Percentiles rank a stretch among this genome's conserved stretches.
Conservation (phyloP, 2,113 vertebrate genomes). For the Natator depressus region DNA sequence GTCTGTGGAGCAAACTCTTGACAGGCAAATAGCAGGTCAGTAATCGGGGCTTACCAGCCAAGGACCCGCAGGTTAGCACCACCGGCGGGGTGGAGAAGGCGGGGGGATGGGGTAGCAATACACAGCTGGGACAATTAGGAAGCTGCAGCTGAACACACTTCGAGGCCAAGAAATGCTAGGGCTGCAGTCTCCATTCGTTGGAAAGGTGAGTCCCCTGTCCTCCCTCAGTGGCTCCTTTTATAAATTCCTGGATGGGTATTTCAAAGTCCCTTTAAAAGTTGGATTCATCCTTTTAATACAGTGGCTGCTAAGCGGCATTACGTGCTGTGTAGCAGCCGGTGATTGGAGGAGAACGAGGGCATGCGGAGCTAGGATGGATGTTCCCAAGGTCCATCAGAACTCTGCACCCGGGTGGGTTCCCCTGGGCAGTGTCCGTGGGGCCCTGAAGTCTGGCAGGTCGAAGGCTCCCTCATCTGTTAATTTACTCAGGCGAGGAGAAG, state of each 20-base stretch:
- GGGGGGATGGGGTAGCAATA: not conserved
- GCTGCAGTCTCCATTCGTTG: not conserved
- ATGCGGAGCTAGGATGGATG: accelerated
- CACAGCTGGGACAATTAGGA: not conserved
- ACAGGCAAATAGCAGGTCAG: conserved; percentile 86
- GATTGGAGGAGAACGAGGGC: not conserved
- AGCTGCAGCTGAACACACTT: not conserved
- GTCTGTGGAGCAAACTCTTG: conserved; percentile 77
- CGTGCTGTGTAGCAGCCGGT: not conserved
- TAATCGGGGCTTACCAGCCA: conserved; percentile 81
- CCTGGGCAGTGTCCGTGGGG: not conserved
- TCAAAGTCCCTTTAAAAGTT: not conserved
- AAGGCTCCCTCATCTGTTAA: not conserved
- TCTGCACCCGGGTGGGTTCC: not conserved
- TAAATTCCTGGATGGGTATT: not conserved
- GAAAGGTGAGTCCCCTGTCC: not conserved
- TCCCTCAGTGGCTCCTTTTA: accelerated
- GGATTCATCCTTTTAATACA: not conserved
- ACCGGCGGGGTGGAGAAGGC: not conserved
- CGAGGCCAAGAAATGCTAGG: too few relatives aligned
- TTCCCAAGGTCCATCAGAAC: not conserved
- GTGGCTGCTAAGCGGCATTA: not conserved
- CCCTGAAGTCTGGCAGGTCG: not conserved
- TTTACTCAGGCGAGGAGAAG: not conserved
- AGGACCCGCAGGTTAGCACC: conserved; percentile 72